Conservation (phyloP, 2,888 invertebrate species). For the Exocentrus adspersus region DNA sequence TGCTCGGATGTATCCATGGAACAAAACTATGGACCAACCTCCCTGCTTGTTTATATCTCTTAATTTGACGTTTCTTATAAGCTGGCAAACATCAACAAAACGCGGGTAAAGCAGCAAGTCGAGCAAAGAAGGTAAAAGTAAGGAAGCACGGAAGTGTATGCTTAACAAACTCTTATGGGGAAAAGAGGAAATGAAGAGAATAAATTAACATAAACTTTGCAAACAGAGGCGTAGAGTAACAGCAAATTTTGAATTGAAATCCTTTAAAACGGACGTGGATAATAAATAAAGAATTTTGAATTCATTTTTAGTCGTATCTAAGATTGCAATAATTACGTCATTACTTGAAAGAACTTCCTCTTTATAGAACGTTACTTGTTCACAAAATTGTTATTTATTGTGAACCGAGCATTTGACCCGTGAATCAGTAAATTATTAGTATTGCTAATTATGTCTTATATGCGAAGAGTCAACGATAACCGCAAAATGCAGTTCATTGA, state of each 20-base stretch:
- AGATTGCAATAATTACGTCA: too few species aligned
- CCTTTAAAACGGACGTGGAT: too few species aligned
- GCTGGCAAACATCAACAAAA: constrained; percentile 50
- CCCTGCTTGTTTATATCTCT: constrained; percentile 21
- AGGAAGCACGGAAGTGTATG: constrained; percentile 49
- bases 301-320: too few species aligned
- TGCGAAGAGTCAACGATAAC: not conserved
- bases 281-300: too few species aligned
- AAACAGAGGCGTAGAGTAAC: constrained; percentile 12
- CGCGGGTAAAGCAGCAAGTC: constrained; percentile 38
- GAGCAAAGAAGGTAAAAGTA: constrained; percentile 32
- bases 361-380: not conserved
- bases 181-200: constrained; percentile 59
- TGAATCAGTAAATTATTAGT: not conserved
- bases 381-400: not conserved
- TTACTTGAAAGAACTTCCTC: not conserved
- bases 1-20: constrained; percentile 10
- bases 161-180: constrained; percentile 50
- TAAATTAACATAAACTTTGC: constrained; percentile 59
- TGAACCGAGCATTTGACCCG: not conserved
- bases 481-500: not conserved
- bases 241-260: too few species aligned
- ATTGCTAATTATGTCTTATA: not conserved
- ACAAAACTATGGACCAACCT: constrained; percentile 19
- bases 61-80: constrained; percentile 47